phyloP scores from a whole-genome alignment of 2,888 invertebrate species.

The Acrobasis suavella region DNA sequence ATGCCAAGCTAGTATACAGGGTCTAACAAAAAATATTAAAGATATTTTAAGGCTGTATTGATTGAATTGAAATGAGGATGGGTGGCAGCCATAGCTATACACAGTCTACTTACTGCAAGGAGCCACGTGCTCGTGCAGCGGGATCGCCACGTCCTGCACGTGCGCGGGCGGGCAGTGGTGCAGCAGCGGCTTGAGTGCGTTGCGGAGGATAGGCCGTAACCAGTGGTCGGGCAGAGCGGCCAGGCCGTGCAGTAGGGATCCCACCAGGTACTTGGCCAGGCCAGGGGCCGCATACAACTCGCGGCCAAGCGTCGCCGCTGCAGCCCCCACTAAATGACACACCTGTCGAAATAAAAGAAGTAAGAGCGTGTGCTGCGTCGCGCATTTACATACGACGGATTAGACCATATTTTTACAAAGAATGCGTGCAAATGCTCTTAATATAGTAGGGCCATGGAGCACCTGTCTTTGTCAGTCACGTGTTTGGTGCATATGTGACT shows the following conservation, averaged over 20 bases:
- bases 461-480: no score
- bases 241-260: slow-evolving; percentile 87
- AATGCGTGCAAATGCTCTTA: no score
- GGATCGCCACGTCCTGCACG: slow-evolving; percentile 88
- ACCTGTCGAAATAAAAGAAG: slow-evolving; percentile 53
- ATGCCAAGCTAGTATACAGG: not conserved
- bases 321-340: slow-evolving; percentile 83
- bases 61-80: no score
- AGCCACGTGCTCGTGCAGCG: slow-evolving; percentile 89
- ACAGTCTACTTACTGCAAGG: slow-evolving; percentile 86
- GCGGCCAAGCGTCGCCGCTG: slow-evolving; percentile 90
- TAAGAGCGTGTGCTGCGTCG: no score
- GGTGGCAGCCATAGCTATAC: no score
- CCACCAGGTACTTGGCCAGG: slow-evolving; percentile 87
- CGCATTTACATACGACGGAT: no score
- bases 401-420: no score
- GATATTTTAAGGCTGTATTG: no score
- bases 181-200: slow-evolving; percentile 93
- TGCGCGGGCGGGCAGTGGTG: slow-evolving; percentile 92
- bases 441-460: no score
- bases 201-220: slow-evolving; percentile 90
- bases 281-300: slow-evolving; percentile 92
- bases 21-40: no score
- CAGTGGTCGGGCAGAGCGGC: slow-evolving; percentile 92
- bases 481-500: no score